These are phyloP conservation scores for Pyrgus malvae DNA, from an alignment of 2,888 invertebrate genomes.

Conservation along the genomic window DNA sequence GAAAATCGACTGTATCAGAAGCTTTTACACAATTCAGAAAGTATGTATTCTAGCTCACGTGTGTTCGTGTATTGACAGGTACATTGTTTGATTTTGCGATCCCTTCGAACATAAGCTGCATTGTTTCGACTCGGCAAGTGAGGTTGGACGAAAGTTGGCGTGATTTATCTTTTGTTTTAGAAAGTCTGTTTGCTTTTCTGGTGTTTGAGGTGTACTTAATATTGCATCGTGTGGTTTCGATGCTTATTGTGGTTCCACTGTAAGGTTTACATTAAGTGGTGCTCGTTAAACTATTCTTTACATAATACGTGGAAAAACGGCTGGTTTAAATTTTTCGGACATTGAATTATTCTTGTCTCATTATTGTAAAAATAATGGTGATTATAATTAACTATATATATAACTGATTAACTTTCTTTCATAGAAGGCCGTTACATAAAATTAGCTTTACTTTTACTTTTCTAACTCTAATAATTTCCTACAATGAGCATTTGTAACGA, in stretches of 20 bases:
- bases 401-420: too few species aligned
- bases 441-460: too few species aligned
- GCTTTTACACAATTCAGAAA: neutral
- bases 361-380: too few species aligned
- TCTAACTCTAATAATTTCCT: too few species aligned
- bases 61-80: conserved; percentile 27
- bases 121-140: conserved; percentile 27
- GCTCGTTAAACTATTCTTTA: too few species aligned
- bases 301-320: too few species aligned
- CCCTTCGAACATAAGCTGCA: conserved; percentile 31
- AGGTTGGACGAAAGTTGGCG: conserved; percentile 24
- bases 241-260: conserved; percentile 1
- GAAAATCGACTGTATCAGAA: neutral
- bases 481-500: too few species aligned
- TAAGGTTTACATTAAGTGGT: too few species aligned
- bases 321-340: too few species aligned
- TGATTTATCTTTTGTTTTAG: conserved; percentile 28
- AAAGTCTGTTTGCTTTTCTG: conserved; percentile 27
- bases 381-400: too few species aligned
- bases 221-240: conserved; percentile 12
- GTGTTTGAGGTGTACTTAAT: conserved; percentile 18
- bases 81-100: conserved; percentile 29
- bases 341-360: too few species aligned
- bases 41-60: conserved; percentile 23
- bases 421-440: too few species aligned